phyloP scores from a whole-genome alignment of 2,888 invertebrate genomes.

The Ophioninae sp. region DNA sequence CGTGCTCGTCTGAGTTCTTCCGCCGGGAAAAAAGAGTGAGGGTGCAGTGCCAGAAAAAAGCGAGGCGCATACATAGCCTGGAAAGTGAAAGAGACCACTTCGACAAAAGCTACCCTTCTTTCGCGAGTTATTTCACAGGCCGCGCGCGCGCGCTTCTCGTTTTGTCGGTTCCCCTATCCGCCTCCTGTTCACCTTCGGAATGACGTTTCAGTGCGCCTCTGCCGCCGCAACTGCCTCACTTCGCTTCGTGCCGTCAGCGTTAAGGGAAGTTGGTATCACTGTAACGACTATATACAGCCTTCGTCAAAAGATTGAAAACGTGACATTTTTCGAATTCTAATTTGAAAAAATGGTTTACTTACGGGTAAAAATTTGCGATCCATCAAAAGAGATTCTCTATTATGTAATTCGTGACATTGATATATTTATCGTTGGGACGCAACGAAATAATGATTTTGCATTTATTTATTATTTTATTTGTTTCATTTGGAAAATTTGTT shows the following conservation, averaged over 20 bases:
- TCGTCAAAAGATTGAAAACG: background rate
- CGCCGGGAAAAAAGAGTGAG: constrained; percentile 30
- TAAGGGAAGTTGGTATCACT: constrained; percentile 27
- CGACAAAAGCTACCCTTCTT: constrained; percentile 58
- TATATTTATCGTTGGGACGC: no score
- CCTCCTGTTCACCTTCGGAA: constrained; percentile 12
- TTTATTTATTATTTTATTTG: no score
- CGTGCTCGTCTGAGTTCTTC: constrained; percentile 27
- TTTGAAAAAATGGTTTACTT: no score
- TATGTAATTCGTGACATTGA: no score
- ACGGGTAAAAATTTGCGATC: no score
- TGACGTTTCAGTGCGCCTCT: constrained; percentile 5
- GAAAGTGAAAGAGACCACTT: constrained; percentile 52
- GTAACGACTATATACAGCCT: constrained; percentile 5
- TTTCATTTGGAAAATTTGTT: no score
- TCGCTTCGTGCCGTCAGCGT: constrained; percentile 9
- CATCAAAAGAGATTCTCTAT: no score
- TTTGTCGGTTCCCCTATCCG: constrained; percentile 54
- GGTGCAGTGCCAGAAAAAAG: constrained; percentile 33
- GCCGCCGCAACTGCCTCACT: constrained; percentile 24
- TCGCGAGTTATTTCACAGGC: constrained; percentile 26
- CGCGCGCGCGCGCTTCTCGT: constrained; percentile 60
- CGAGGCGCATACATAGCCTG: constrained; percentile 3
- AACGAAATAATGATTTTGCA: no score
- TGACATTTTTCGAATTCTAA: no score